Evolutionary conservation across 2,888 invertebrate species (phyloP).

Genomic region (Ctenicera cuprea): DNA sequence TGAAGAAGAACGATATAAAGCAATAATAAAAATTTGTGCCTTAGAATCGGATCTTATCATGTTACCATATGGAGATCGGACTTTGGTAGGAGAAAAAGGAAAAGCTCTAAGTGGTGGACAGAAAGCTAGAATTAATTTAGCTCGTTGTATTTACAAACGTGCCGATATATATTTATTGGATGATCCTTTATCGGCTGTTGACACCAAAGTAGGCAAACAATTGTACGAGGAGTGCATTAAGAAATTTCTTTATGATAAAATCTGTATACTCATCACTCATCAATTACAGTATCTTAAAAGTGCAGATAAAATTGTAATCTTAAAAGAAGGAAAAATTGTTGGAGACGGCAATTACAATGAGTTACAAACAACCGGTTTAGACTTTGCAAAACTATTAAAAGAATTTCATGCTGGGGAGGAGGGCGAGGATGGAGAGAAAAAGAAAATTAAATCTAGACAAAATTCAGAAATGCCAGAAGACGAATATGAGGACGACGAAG

Average conservation of each 20-base stretch:
- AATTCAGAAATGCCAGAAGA: slow-evolving; percentile 61
- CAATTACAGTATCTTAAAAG: slow-evolving; percentile 77
- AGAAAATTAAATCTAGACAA: slow-evolving; percentile 64
- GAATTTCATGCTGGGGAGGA: slow-evolving; percentile 65
- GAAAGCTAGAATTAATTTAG: slow-evolving; percentile 87
- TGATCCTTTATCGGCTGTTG: slow-evolving; percentile 89
- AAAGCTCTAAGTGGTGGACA: slow-evolving; percentile 90
- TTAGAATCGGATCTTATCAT: slow-evolving; percentile 82
- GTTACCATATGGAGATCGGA: slow-evolving; percentile 85
- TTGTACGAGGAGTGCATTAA: slow-evolving; percentile 84
- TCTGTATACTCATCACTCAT: slow-evolving; percentile 82
- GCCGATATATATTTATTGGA: slow-evolving; percentile 88
- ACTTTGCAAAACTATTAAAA: slow-evolving; percentile 73
- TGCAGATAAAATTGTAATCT: slow-evolving; percentile 68
- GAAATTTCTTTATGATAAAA: slow-evolving; percentile 76
- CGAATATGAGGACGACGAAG: slow-evolving; percentile 63
- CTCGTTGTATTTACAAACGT: slow-evolving; percentile 84
- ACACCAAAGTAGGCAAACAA: slow-evolving; percentile 84
- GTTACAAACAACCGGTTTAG: slow-evolving; percentile 73
- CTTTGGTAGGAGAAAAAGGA: slow-evolving; percentile 88
- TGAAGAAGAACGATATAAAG: slow-evolving; percentile 76
- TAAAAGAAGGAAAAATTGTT: slow-evolving; percentile 73
- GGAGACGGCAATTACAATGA: slow-evolving; percentile 73
- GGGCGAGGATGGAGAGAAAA: slow-evolving; percentile 65
- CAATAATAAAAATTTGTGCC: slow-evolving; percentile 80